Conservation (phyloP, 2,113 vertebrate species). For the Apeltes quadracus region DNA sequence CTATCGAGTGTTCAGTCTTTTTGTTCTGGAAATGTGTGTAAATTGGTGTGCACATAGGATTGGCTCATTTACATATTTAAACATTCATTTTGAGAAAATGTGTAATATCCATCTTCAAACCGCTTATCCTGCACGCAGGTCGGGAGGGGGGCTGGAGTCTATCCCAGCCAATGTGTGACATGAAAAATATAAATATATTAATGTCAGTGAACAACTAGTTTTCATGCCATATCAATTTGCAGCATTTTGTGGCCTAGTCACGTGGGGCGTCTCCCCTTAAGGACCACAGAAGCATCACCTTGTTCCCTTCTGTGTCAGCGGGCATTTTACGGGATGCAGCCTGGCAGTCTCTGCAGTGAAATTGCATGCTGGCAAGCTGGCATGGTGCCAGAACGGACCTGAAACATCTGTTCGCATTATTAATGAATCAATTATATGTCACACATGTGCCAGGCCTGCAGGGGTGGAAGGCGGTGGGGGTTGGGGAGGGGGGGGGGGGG, state of each 20-base stretch:
- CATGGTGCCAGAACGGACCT: slow-evolving; percentile 61
- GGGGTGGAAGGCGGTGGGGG: slow-evolving; percentile 24
- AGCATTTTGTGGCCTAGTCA: background rate
- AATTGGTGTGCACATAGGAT: background rate
- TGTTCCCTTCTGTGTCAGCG: slow-evolving; percentile 57
- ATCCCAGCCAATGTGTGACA: too few relatives aligned
- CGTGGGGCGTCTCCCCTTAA: slow-evolving; percentile 2
- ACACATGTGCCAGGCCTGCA: slow-evolving; percentile 74
- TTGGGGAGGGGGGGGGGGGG: background rate
- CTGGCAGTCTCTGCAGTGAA: slow-evolving; percentile 52
- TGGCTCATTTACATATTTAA: background rate
- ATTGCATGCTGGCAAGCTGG: slow-evolving; percentile 50
- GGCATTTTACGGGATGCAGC: slow-evolving; percentile 54
- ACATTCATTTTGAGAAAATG: too few relatives aligned
- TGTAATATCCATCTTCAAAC: too few relatives aligned
- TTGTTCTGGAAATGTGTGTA: background rate
- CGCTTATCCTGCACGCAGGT: too few relatives aligned
- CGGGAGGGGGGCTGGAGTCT: too few relatives aligned
- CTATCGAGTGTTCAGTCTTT: background rate
- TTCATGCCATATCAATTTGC: background rate
- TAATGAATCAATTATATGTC: slow-evolving; percentile 82
- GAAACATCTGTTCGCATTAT: slow-evolving; percentile 82
- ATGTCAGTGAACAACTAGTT: background rate
- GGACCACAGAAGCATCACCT: slow-evolving; percentile 46
- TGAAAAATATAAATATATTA: too few relatives aligned